Evolutionary conservation across 2,888 invertebrate genomes (phyloP), one percentile per base, ranked within the genome.

Genomic region (Glaucopsyche alexis): DNA sequence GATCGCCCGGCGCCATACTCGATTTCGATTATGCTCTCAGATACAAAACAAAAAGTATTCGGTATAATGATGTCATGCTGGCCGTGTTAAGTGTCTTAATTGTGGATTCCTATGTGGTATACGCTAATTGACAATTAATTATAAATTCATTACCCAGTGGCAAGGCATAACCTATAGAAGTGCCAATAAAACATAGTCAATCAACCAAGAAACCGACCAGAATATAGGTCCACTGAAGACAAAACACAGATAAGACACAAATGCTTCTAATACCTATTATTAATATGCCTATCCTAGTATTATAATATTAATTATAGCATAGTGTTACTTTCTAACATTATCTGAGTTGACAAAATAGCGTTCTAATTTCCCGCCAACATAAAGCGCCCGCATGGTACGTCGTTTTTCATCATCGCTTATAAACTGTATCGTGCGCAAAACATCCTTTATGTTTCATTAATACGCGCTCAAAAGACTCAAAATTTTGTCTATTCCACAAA

Each of bases 401-500:
- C 89, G 85, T 89, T 89, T 89, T 87, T 89, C 88, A 89, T 88
- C 85, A 86, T 85, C 86, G 85, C 86, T 88, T 85, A 85, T 84
- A 86, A 87, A 87, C 69, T 91, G 89, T 90, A 91, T 88, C 88
- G 84, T 81, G 85, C 87, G 85, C 83, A 84, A 87, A 89, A 86
- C 86, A 85, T 88, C 87, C 84, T 90, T 90, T 88, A 86, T 84
- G 82, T 80, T 87, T 90, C 89, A 91, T 92, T 89, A 29, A 90
- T 83, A 85, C 87, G 85, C 85, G 86, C 83, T 91, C 87, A 93
- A 69, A 91, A 89, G 90, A 91, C 88, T 89, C 85, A 83, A 88
- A 89, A 90, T 92, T 91, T 89, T 85, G 93, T 89, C 91, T 89
- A 91, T 89, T 90, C 88, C 86, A 87, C 91, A 87, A 87, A 90